A percentile compares a stretch with the other conserved stretches of the same genome.
phyloP scores from a whole-genome alignment of 2,797 vertebrate species.

The Anabas testudineus region DNA sequence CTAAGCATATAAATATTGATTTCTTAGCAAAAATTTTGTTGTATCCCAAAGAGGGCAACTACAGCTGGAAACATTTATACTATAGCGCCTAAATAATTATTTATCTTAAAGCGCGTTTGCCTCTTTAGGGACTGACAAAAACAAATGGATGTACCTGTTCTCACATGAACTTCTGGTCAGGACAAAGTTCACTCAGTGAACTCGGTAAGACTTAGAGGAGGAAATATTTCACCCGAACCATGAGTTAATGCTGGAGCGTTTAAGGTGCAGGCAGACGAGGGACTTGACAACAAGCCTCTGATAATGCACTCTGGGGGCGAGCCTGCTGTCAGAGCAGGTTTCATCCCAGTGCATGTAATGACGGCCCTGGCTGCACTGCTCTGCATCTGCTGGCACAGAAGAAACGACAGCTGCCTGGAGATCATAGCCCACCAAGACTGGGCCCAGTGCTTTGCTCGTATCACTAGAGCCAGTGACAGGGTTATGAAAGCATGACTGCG shows the following conservation, averaged over 20 bases:
- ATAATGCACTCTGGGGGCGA: slow-evolving; percentile 40
- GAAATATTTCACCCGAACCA: slow-evolving; percentile 5
- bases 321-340: slow-evolving; percentile 67
- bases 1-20: no score
- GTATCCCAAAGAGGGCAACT: not conserved
- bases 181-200: not conserved
- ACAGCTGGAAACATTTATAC: not conserved
- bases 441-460: slow-evolving; percentile 22
- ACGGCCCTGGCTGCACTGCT: slow-evolving; percentile 41
- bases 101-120: not conserved
- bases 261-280: slow-evolving; percentile 51
- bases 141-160: not conserved
- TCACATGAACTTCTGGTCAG: not conserved
- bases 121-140: not conserved
- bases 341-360: slow-evolving; percentile 40
- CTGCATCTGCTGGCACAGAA: slow-evolving; percentile 48
- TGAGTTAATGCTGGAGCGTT: slow-evolving; percentile 19
- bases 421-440: slow-evolving; percentile 45
- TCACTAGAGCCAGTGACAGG: slow-evolving; percentile 19
- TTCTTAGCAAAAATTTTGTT: not conserved
- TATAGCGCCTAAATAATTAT: no score
- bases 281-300: slow-evolving; percentile 54
- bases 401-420: slow-evolving; percentile 43
- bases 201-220: not conserved
- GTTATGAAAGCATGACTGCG: slow-evolving; percentile 29